Evolutionary conservation across 2,888 invertebrate genomes (phyloP).

Genomic region (Hypolimnas misippus): DNA sequence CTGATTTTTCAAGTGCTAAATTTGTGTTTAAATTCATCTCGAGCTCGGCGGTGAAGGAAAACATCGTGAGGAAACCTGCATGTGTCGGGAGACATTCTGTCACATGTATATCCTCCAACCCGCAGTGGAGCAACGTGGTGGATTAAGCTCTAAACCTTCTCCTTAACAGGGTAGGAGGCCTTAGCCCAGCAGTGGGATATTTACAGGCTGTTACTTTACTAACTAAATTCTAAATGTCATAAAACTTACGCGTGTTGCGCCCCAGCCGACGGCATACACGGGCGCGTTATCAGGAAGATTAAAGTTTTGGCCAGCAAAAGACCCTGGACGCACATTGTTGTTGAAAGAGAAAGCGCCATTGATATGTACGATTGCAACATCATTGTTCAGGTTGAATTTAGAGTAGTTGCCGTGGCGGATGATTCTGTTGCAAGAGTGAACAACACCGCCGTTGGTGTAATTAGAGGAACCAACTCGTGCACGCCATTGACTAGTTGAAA

Average conservation of each 20-base stretch:
- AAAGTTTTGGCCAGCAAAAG: slow-evolving; percentile 54
- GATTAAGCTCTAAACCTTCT: no score
- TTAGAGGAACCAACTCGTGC: slow-evolving; percentile 50
- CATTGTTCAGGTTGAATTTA: slow-evolving; percentile 47
- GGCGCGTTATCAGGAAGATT: slow-evolving; percentile 54
- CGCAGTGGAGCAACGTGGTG: no score
- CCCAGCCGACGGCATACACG: slow-evolving; percentile 65
- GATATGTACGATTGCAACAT: slow-evolving; percentile 60
- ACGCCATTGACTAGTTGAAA: slow-evolving; percentile 48
- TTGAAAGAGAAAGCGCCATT: slow-evolving; percentile 47
- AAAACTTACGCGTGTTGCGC: neutral
- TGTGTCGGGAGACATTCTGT: no score
- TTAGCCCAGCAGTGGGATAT: no score
- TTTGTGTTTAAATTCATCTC: no score
- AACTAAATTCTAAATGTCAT: no score
- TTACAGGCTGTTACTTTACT: no score
- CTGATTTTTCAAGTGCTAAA: no score
- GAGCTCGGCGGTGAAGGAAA: no score
- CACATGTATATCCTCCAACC: no score
- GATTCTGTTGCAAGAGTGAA: slow-evolving; percentile 43
- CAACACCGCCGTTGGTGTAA: slow-evolving; percentile 55
- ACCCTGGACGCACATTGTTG: slow-evolving; percentile 45
- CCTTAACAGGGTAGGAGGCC: no score
- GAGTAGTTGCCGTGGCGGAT: slow-evolving; percentile 60
- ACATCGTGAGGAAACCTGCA: no score